Evolutionary conservation across 2,113 vertebrate species (phyloP).

Genomic region (Madoqua kirkii): DNA sequence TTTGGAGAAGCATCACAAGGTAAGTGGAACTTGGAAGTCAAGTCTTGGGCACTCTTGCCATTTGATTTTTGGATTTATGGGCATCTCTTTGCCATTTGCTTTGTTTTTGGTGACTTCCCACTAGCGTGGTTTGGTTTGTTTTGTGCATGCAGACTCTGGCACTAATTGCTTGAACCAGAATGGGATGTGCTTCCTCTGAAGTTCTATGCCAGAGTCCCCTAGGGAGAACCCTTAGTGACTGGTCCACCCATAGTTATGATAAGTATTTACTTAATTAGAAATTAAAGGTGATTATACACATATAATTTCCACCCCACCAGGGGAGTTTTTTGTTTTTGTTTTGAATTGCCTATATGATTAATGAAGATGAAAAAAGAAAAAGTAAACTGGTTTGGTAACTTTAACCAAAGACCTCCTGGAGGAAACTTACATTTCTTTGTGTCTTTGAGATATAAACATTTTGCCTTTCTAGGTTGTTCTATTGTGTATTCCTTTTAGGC

Average conservation of each 20-base stretch:
- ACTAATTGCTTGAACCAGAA: background rate
- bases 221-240: background rate
- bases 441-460: background rate
- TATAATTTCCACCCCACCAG: background rate
- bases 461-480: background rate
- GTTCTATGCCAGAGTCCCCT: background rate
- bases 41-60: background rate
- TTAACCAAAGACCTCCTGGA: background rate
- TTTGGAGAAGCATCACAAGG: background rate
- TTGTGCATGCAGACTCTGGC: background rate
- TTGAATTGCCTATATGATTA: background rate
- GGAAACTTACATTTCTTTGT: background rate
- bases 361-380: background rate
- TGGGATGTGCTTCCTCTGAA: background rate
- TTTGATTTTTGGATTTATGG: background rate
- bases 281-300: background rate
- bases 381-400: background rate
- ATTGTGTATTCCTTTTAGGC: background rate
- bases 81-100: background rate
- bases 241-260: background rate
- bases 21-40: background rate
- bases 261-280: background rate
- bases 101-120: background rate
- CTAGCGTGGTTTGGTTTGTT: background rate
- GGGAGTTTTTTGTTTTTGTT: background rate